Evolutionary conservation across 2,113 vertebrate species (phyloP).

Genomic region (Osmerus eperlanus): DNA sequence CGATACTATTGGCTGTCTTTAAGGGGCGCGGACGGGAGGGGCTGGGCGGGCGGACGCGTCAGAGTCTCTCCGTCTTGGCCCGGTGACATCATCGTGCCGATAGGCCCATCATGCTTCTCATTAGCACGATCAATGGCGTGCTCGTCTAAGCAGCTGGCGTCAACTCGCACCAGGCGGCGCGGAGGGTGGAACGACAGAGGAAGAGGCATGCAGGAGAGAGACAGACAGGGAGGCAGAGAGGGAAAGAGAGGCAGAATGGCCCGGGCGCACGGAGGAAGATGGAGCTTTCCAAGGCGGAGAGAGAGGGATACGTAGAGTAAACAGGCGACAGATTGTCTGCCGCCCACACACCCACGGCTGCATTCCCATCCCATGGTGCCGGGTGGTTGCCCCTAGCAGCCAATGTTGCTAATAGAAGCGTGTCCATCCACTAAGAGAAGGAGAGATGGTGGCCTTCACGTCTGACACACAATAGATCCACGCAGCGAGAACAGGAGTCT

Average conservation of each 20-base stretch:
- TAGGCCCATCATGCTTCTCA: slow-evolving; percentile 39
- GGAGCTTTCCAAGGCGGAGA: slow-evolving; percentile 48
- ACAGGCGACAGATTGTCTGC: slow-evolving; percentile 64
- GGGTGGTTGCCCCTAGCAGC: slow-evolving; percentile 57
- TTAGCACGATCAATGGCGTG: slow-evolving; percentile 53
- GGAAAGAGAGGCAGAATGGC: neutral
- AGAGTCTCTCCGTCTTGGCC: slow-evolving; percentile 11
- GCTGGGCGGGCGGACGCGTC: neutral
- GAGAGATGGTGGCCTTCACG: slow-evolving; percentile 30
- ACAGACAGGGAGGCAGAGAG: neutral
- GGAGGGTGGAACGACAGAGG: neutral
- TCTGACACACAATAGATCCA: slow-evolving; percentile 20
- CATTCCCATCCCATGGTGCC: slow-evolving; percentile 49
- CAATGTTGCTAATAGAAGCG: slow-evolving; percentile 36
- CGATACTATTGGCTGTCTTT: slow-evolving; percentile 40
- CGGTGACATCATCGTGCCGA: slow-evolving; percentile 49
- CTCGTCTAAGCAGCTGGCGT: slow-evolving; percentile 12
- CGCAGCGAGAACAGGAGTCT: slow-evolving; percentile 23
- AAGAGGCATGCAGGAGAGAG: slow-evolving; percentile 9
- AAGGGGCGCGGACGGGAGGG: slow-evolving; percentile 17
- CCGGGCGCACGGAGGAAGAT: neutral
- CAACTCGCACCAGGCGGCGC: neutral
- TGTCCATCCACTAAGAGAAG: slow-evolving; percentile 33
- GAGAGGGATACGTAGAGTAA: slow-evolving; percentile 59
- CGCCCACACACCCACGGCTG: slow-evolving; percentile 30